phyloP scores from a whole-genome alignment of 2,797 vertebrate species.

The Phylloscopus collybita region DNA sequence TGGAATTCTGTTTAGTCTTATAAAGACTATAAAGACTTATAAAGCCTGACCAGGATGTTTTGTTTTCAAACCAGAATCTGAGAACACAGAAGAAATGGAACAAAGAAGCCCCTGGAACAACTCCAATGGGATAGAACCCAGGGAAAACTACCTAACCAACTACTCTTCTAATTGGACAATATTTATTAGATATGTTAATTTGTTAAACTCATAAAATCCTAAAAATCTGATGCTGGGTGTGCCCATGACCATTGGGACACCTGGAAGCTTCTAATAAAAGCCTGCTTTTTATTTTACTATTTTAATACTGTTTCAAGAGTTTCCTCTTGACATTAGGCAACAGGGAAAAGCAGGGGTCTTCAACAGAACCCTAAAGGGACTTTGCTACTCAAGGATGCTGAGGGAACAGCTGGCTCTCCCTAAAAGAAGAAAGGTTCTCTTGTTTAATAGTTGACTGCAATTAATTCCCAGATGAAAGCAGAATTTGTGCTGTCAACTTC shows the following conservation, averaged over 20 bases:
- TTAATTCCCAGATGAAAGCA: neutral
- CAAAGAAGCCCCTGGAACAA: neutral
- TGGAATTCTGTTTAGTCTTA: neutral
- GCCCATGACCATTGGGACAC: neutral
- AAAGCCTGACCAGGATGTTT: neutral
- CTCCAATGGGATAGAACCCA: rapidly evolving
- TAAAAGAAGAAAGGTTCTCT: neutral
- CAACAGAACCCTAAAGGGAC: neutral
- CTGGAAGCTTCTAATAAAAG: neutral
- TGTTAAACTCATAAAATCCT: neutral
- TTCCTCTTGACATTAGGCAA: neutral
- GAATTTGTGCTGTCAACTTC: neutral
- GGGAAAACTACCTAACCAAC: neutral
- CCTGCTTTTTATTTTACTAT: neutral
- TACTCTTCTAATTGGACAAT: neutral
- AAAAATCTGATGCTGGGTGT: neutral
- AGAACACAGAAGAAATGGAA: neutral
- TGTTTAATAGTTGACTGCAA: neutral
- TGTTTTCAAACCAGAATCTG: neutral
- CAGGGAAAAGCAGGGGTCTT: neutral
- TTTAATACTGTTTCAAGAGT: neutral
- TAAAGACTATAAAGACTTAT: neutral
- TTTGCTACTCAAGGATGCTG: neutral
- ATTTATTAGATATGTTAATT: neutral
- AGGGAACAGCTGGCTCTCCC: neutral